Conservation (phyloP, 2,797 vertebrate genomes). For the Sardinella longiceps region DNA sequence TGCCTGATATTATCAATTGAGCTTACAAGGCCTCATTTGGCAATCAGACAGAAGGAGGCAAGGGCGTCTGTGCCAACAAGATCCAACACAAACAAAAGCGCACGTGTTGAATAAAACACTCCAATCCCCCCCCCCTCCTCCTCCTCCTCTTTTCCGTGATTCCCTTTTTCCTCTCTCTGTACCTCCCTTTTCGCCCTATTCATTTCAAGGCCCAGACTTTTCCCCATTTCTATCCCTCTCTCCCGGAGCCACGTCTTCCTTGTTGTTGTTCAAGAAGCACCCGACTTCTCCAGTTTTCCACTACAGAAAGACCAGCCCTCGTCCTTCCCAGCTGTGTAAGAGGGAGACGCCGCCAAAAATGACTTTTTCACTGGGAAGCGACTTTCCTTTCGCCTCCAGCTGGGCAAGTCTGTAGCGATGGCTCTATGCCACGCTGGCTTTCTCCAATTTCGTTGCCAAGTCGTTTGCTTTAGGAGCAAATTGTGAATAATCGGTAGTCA, state of each 20-base stretch:
- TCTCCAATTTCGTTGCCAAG: slow-evolving; percentile 4
- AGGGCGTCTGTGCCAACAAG: slow-evolving; percentile 24
- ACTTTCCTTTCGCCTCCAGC: slow-evolving; percentile 5
- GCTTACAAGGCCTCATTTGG: neutral
- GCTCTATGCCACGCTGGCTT: slow-evolving; percentile 32
- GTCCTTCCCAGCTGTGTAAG: slow-evolving; percentile 24
- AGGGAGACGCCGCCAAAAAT: neutral
- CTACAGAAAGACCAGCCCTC: slow-evolving; percentile 22
- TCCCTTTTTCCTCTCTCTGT: slow-evolving; percentile 15
- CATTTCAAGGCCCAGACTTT: neutral
- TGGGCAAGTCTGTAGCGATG: slow-evolving; percentile 18
- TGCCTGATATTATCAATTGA: neutral
- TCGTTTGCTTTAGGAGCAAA: neutral
- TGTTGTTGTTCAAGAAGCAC: slow-evolving; percentile 11
- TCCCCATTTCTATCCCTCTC: slow-evolving; percentile 37
- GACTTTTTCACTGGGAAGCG: slow-evolving; percentile 10
- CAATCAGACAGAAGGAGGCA: neutral
- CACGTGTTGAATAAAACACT: slow-evolving; percentile 30
- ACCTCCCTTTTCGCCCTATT: neutral
- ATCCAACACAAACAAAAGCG: slow-evolving; percentile 26
- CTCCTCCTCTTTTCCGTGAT: neutral
- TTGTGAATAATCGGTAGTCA: slow-evolving; percentile 34
- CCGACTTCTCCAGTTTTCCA: slow-evolving; percentile 17
- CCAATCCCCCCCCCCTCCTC: neutral
- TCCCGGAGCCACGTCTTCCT: slow-evolving; percentile 9